Conservation (phyloP, 2,113 vertebrate genomes). For the Isichthys henryi region DNA sequence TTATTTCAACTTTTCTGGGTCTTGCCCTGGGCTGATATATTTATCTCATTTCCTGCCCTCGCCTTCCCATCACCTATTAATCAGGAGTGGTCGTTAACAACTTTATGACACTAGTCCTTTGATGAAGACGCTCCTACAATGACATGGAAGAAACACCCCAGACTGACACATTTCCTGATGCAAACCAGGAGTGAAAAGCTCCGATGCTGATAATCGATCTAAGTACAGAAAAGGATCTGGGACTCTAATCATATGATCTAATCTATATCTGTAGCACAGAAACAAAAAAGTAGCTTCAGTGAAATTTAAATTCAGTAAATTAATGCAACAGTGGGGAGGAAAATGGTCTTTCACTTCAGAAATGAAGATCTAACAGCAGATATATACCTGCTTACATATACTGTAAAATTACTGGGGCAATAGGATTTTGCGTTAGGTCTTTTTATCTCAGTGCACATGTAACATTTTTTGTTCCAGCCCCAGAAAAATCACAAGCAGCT, state of each 20-base stretch:
- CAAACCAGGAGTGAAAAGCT: neutral
- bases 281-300: neutral
- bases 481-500: neutral
- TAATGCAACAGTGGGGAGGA: neutral
- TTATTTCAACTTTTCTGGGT: neutral
- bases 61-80: neutral
- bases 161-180: neutral
- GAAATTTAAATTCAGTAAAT: neutral
- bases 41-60: slow-evolving; percentile 6
- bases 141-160: neutral
- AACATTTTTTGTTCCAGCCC: neutral
- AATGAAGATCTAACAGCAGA: neutral
- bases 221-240: neutral
- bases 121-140: neutral
- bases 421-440: neutral
- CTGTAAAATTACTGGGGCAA: neutral
- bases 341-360: neutral
- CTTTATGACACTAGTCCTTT: neutral
- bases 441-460: neutral
- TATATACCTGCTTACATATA: neutral
- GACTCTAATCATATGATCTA: neutral
- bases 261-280: neutral
- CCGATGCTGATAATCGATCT: neutral
- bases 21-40: slow-evolving; percentile 7
- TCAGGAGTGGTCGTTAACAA: neutral